Conservation (phyloP, 2,113 vertebrate species). For the Oreotrochilus melanogaster region DNA sequence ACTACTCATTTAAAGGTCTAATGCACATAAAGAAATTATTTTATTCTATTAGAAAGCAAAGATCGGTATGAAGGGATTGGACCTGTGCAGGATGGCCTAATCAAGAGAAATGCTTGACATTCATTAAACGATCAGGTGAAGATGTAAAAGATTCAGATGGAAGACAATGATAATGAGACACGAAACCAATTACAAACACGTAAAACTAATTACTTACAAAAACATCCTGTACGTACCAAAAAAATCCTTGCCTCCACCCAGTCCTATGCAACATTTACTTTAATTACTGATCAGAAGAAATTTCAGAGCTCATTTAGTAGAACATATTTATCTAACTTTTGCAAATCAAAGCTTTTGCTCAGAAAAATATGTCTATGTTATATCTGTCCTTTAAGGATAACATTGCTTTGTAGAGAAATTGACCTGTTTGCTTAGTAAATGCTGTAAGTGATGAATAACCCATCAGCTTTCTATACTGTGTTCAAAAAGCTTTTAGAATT, state of each 20-base stretch:
- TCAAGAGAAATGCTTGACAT: not conserved
- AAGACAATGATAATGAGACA: not conserved
- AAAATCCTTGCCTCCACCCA: not conserved
- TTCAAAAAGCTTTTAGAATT: constrained; percentile 45
- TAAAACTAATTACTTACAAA: not conserved
- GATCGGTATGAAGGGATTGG: not conserved
- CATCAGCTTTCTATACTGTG: not conserved
- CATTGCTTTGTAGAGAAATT: not conserved
- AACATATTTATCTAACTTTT: constrained; percentile 34
- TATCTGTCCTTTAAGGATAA: constrained; percentile 53
- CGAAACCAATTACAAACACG: not conserved
- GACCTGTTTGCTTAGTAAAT: constrained; percentile 53
- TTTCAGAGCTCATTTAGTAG: not conserved
- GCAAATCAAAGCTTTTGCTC: constrained; percentile 35
- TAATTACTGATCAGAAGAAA: not conserved
- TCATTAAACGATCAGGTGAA: not conserved
- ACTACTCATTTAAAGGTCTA: not conserved
- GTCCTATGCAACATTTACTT: constrained; percentile 7
- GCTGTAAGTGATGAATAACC: constrained; percentile 19
- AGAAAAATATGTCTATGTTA: constrained; percentile 16
- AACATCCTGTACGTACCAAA: not conserved
- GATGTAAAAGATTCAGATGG: not conserved
- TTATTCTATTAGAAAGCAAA: not conserved
- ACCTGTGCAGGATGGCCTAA: not conserved
- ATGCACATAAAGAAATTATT: not conserved